phyloP scores from a whole-genome alignment of 1,140 invertebrate genomes.

The Asbolus verrucosus region DNA sequence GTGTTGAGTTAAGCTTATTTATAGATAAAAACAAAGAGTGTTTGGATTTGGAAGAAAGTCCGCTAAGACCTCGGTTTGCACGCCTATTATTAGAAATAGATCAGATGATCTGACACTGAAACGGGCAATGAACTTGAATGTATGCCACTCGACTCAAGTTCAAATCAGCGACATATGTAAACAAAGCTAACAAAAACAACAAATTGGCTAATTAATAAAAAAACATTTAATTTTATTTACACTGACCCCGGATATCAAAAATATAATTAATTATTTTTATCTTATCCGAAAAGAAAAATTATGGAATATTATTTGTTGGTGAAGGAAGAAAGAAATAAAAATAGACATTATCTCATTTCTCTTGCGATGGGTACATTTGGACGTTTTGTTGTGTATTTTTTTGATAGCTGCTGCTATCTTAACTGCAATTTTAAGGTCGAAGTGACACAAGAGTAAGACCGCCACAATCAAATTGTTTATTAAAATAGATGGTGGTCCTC shows the following conservation, averaged over 20 bases:
- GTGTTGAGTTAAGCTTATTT: no score
- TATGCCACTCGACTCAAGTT: conserved; percentile 11
- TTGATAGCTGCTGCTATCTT: no score
- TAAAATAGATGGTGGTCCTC: no score
- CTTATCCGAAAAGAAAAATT: background rate
- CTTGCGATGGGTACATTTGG: no score
- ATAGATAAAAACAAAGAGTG: conserved; percentile 2
- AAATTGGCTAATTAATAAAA: background rate
- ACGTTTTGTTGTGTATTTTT: no score
- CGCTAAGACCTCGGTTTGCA: background rate
- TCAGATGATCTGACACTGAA: conserved; percentile 15
- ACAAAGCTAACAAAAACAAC: conserved; percentile 8
- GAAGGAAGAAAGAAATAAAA: no score
- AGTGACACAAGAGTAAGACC: no score
- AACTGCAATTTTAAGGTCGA: no score
- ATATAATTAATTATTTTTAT: conserved; percentile 15
- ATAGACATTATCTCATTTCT: no score
- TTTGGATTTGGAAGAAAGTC: background rate
- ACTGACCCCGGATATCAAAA: conserved; percentile 4
- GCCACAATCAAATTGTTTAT: no score
- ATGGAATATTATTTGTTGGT: no score
- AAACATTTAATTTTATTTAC: background rate
- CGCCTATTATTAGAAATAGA: conserved; percentile 29
- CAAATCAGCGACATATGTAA: conserved; percentile 12
- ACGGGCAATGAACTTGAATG: conserved; percentile 29